Conservation (phyloP, 1,140 invertebrate genomes). For the Drosophila cardini region DNA sequence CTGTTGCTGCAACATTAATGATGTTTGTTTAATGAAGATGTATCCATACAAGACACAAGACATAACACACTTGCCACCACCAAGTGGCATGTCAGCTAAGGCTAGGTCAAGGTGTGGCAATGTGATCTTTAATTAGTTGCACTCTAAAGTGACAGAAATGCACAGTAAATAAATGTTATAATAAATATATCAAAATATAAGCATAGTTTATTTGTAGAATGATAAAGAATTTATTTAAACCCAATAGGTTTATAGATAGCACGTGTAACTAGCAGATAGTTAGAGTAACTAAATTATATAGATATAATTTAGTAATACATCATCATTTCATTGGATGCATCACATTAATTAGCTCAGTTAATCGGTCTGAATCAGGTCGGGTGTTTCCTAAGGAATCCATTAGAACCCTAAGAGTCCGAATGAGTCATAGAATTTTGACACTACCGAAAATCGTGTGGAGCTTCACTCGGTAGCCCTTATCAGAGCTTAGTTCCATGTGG, state of each 20-base stretch:
- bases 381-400: constrained; percentile 1
- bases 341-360: constrained; percentile 1
- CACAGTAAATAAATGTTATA: neutral
- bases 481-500: constrained; percentile 16
- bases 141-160: neutral
- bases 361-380: constrained; percentile 24
- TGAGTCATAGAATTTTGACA: constrained; percentile 25
- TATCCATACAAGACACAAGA: constrained; percentile 8
- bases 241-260: neutral
- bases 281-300: neutral
- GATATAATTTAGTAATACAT: neutral
- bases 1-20: constrained; percentile 50
- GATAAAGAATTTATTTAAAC: neutral
- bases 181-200: neutral
- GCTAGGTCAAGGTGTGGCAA: constrained; percentile 46
- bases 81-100: constrained; percentile 27
- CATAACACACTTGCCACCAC: constrained; percentile 10
- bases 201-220: neutral
- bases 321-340: constrained; percentile 1
- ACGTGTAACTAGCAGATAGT: neutral
- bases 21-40: constrained; percentile 54
- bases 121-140: neutral
- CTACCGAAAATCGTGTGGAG: neutral
- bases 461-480: constrained; percentile 1
- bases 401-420: neutral